Percentiles rank a stretch among this genome's conserved stretches.
phyloP scores from a whole-genome alignment of 2,888 invertebrate species.

The Blera fallax region DNA sequence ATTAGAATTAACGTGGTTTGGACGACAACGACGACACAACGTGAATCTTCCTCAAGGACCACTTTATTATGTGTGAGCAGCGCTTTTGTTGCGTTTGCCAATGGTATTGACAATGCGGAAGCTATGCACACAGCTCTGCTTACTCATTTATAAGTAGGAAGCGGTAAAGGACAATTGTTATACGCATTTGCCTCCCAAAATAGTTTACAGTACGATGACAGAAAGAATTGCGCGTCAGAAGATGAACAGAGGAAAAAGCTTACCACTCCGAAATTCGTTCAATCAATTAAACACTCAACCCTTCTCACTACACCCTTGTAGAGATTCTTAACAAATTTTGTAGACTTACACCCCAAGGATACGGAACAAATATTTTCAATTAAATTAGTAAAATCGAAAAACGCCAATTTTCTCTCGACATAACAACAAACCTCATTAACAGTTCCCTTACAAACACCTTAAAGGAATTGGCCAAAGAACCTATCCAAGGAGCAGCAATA shows the following conservation, averaged over 20 bases:
- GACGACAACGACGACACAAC: slow-evolving; percentile 1
- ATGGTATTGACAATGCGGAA: not conserved
- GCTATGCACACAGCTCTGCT: not conserved
- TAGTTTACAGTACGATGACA: too few relatives aligned
- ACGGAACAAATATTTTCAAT: slow-evolving; percentile 24
- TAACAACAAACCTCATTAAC: slow-evolving; percentile 34
- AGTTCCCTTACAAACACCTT: not conserved
- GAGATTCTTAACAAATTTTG: not conserved
- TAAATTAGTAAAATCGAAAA: slow-evolving; percentile 29
- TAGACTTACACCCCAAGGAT: not conserved
- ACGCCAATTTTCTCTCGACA: slow-evolving; percentile 15
- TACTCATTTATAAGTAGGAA: not conserved
- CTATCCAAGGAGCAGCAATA: not conserved
- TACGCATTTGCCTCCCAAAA: not conserved
- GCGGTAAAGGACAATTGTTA: not conserved
- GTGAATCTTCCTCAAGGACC: slow-evolving; percentile 16
- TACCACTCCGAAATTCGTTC: not conserved
- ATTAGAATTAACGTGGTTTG: slow-evolving; percentile 1
- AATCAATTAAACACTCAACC: not conserved
- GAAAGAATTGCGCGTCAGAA: too few relatives aligned
- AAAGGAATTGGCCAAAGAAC: not conserved
- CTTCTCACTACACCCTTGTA: not conserved
- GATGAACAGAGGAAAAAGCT: too few relatives aligned
- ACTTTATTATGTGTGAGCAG: not conserved
- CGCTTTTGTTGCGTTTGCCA: not conserved